These are phyloP conservation scores for Synodontis membranacea DNA, from an alignment of 2,113 vertebrate genomes.

Conservation along the genomic window DNA sequence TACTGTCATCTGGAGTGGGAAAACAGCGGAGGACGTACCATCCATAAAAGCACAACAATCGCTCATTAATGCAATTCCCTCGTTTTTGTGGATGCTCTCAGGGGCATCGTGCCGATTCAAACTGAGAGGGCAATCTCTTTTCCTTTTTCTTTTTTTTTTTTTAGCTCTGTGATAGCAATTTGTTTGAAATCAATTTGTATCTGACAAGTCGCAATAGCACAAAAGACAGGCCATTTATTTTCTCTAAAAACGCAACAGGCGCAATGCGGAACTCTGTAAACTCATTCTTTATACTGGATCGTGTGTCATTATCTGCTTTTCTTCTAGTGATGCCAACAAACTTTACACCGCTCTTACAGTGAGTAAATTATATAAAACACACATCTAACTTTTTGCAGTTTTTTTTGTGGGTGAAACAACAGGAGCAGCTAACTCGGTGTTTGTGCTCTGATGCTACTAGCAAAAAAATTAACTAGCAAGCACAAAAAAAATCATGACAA, in stretches of 20 bases:
- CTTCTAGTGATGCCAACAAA: not conserved
- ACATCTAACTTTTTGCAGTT: not conserved
- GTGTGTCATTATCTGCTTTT: not conserved
- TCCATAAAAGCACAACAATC: not conserved
- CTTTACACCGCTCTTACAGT: not conserved
- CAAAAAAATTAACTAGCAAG: not conserved
- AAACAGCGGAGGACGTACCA: not conserved
- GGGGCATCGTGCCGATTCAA: not conserved
- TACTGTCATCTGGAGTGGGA: not conserved
- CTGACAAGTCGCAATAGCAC: slow-evolving; percentile 12
- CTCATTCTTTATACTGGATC: slow-evolving; percentile 4
- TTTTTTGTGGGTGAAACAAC: not conserved
- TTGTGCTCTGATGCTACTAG: not conserved
- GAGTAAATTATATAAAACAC: not conserved
- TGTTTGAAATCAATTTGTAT: slow-evolving; percentile 24
- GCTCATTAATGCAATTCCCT: slow-evolving; percentile 11
- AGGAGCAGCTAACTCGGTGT: not conserved
- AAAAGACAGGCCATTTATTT: slow-evolving; percentile 28
- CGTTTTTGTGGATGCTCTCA: not conserved
- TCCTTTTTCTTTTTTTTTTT: not conserved
- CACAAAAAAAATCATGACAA: not conserved
- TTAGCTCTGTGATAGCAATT: slow-evolving; percentile 15
- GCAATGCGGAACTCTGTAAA: slow-evolving; percentile 13
- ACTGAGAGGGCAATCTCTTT: not conserved
- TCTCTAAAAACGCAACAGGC: slow-evolving; percentile 8